These are phyloP conservation scores for Digitonthophagus gazella DNA, from an alignment of 2,888 invertebrate species.

Conservation along the genomic window DNA sequence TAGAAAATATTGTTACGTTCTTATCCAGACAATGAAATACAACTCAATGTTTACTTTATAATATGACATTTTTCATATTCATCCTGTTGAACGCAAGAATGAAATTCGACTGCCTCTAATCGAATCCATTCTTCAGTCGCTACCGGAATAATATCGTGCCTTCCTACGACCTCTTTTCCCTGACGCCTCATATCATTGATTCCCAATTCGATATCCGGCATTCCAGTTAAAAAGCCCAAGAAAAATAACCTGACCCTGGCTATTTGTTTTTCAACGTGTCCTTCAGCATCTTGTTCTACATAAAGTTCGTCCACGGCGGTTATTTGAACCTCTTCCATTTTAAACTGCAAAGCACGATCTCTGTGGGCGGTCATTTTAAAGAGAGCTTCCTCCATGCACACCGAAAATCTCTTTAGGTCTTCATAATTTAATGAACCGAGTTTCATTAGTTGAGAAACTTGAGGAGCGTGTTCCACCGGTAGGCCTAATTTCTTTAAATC, in stretches of 20 bases:
- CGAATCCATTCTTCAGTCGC: constrained; percentile 99
- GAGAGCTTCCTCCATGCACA: constrained; percentile 88
- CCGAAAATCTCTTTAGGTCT: constrained; percentile 89
- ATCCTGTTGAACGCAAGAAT: constrained; percentile 87
- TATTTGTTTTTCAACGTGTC: constrained; percentile 83
- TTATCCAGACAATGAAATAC: neutral
- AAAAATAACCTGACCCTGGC: constrained; percentile 95
- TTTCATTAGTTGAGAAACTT: constrained; percentile 94
- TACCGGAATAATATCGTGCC: constrained; percentile 98
- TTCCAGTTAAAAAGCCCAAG: constrained; percentile 92
- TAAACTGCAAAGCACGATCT: constrained; percentile 86
- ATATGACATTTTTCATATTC: constrained; percentile 83
- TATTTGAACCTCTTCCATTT: constrained; percentile 94
- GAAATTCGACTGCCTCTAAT: constrained; percentile 91
- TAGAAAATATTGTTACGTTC: constrained; percentile 52
- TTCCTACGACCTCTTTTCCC: constrained; percentile 97
- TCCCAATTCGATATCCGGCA: constrained; percentile 96
- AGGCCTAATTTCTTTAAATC: constrained; percentile 90
- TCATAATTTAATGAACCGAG: constrained; percentile 87
- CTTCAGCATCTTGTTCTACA: constrained; percentile 84
- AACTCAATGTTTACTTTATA: too few relatives aligned
- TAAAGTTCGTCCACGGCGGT: constrained; percentile 90
- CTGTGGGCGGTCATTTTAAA: constrained; percentile 82
- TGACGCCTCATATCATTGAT: constrained; percentile 97
- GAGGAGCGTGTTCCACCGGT: constrained; percentile 97